Base-by-base conservation (phyloP, 2,797 vertebrate genomes). In the Phalanger gymnotis region DNA sequence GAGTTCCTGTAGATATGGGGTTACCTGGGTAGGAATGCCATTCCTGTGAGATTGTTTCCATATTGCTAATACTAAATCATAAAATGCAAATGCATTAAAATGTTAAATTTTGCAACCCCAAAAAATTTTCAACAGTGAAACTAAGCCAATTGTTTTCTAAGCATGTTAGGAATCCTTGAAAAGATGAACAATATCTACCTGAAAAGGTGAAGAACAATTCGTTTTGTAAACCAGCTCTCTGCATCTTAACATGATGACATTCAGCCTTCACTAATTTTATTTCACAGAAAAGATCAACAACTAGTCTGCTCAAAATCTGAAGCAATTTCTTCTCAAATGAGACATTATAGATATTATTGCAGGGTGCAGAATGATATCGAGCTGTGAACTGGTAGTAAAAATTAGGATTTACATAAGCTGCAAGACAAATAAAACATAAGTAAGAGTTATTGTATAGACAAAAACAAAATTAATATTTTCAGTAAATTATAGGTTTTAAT, bases 131-230 rank as follows among this genome's bases (percentile, higher is more conserved):
- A 81, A 0, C 3, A 51, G 40, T 51, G 19, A 81, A 81, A 47
- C 66, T 40, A 51, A 87, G 73, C 0, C 47, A 87, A 87, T 47
- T 87, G n/a, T 87, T 87, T 87, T 34, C 73, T 87, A 87, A 51
- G 22, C 40, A 87, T 47, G 10, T 87, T 28, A 87, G 9, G 40
- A 81, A 81, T 58, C 51, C 95, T 97, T 93, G 95, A 95, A 89
- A 90, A 95, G 30, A 0, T 92, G 56, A 2, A 31, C 53, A 81
- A 54, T 16, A 94, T 95, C 97, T 98, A 98, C 98, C 98, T 98
- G 98, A 96, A 97, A 97, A 98, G 1, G 90, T 98, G 95, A 98
- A 98, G 93, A 98, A 98, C 53, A 98, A 93, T 96, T 98, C 98
- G 93, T 97, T 98, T 94, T 98, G 97, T 96, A 98, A 96, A 93